Base-by-base conservation (phyloP, 1,140 invertebrate species). In the Lysiphlebus fabarum region DNA sequence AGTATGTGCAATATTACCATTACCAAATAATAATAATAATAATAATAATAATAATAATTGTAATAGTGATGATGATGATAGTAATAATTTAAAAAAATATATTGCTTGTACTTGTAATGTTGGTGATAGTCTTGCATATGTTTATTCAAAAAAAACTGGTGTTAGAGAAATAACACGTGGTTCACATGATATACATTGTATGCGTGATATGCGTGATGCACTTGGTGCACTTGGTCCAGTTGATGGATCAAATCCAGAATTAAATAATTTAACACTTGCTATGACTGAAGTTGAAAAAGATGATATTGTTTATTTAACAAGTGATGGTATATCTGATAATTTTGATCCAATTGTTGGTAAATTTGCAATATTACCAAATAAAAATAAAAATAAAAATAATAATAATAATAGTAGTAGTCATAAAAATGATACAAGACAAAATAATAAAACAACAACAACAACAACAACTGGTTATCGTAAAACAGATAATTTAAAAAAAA, bases 301-400 rank as follows among this genome's bases (percentile, higher is more conserved):
- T 8, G 94, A 96, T 73, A 87, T 95, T 63, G 89, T 96, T 38
- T 93, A 95, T 72, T 82, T 96, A 10, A 93, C 92, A 1, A 92
- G 90, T 12, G 93, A 96, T 73, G 93, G 93, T n/a, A 86, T 96
- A 34, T 93, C 91, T 9, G 93, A 96, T 70, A 96, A 96, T 73
- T 94, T 95, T 75, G 93, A 96, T 81, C 94, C 93, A 2, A 93
- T 95, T 44, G 93, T 96, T 57, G 93, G 93, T 6, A 93, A 93
- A 78, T 93, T 96, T 74, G 91, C 91, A n/a, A 80, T 90, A 12
- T 83, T 82, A 57, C 75, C 78, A 5, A 68, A 61, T 43, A 59
- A 54, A 34, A 56, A 53, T 47, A 12, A 11, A 3, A 37, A 33
- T 12, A 33, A 44, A n/a, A n/a, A n/a, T n/a, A n/a, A n/a, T n/a